phyloP scores from a whole-genome alignment of 2,888 invertebrate genomes.

The Trichogramma evanescens region DNA sequence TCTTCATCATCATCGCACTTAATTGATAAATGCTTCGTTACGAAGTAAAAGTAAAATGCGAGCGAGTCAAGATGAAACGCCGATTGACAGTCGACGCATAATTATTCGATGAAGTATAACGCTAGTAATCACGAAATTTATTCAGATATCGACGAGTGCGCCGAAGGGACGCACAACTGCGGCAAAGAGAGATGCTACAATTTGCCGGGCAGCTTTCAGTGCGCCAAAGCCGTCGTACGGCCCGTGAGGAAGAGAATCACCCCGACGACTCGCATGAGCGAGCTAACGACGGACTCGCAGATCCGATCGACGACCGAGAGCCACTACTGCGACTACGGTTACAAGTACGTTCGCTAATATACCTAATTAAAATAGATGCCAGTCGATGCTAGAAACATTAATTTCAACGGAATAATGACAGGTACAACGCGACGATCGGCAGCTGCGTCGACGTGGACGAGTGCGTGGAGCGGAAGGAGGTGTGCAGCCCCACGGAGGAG shows the following conservation, averaged over 20 bases:
- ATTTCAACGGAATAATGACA: slow-evolving; percentile 5
- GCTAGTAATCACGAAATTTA: too few relatives aligned
- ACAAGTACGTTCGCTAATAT: slow-evolving; percentile 10
- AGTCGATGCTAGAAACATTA: background rate
- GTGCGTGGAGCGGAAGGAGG: slow-evolving; percentile 51
- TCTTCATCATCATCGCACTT: too few relatives aligned
- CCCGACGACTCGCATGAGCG: background rate
- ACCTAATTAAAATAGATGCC: background rate
- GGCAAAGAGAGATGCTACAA: slow-evolving; percentile 60
- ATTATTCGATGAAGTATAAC: too few relatives aligned
- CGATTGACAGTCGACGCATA: too few relatives aligned
- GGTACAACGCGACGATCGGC: slow-evolving; percentile 28
- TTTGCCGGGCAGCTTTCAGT: slow-evolving; percentile 61
- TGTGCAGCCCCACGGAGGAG: slow-evolving; percentile 58
- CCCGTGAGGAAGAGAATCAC: slow-evolving; percentile 30
- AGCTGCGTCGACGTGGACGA: slow-evolving; percentile 61
- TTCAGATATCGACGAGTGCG: slow-evolving; percentile 74
- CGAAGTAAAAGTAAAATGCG: too few relatives aligned
- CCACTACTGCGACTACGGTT: slow-evolving; percentile 17
- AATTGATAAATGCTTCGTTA: too few relatives aligned
- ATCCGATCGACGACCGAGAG: background rate
- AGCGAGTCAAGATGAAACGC: too few relatives aligned
- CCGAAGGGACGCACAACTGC: slow-evolving; percentile 55
- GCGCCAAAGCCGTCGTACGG: slow-evolving; percentile 39
- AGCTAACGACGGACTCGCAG: background rate